Evolutionary conservation across 2,797 vertebrate species (phyloP).

Genomic region (Microhierax caerulescens): DNA sequence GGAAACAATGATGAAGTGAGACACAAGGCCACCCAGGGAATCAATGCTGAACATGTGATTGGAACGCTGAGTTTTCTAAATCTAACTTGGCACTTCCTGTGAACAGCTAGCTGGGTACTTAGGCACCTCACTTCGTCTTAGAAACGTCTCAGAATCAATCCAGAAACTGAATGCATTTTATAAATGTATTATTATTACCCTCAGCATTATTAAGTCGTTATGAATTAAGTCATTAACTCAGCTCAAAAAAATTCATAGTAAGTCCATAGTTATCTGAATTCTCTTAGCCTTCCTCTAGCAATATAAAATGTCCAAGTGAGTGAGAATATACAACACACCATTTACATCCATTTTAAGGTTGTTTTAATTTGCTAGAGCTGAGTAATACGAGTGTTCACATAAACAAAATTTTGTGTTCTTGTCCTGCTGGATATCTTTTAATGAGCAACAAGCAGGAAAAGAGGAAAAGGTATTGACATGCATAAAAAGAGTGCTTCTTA

Average conservation of each 20-base stretch:
- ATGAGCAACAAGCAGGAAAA: neutral
- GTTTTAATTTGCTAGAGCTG: neutral
- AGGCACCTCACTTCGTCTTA: neutral
- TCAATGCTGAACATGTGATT: neutral
- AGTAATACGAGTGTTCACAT: neutral
- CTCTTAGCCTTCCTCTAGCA: neutral
- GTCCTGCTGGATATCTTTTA: neutral
- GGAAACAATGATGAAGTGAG: neutral
- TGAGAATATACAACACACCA: neutral
- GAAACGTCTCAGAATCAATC: neutral
- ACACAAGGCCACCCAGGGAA: neutral
- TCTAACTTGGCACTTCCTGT: neutral
- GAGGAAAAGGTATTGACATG: neutral
- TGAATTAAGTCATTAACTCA: neutral
- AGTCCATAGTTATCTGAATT: neutral
- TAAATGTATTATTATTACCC: neutral
- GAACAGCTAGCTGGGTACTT: neutral
- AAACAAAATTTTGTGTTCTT: neutral
- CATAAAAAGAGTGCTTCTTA: neutral
- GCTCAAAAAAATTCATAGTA: neutral
- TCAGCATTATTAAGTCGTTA: neutral
- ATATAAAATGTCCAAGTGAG: neutral
- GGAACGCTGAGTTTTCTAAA: neutral
- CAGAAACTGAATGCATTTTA: neutral
- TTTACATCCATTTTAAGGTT: neutral